phyloP scores from a whole-genome alignment of 1,140 invertebrate species.

The Aphaenogaster floridana region DNA sequence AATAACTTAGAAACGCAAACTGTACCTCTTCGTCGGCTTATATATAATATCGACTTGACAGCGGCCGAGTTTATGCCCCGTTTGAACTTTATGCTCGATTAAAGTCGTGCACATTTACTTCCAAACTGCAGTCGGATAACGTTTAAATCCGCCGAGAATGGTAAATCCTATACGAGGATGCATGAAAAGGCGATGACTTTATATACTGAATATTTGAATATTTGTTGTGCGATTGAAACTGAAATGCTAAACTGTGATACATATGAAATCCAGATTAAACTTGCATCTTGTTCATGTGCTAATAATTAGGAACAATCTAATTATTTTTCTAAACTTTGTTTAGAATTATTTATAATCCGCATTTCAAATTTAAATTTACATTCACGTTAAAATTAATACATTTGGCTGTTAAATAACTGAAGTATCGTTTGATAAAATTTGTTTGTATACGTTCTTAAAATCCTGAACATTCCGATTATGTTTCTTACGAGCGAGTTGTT shows the following conservation, averaged over 20 bases:
- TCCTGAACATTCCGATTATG: conserved; percentile 3
- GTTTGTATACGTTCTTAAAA: not conserved
- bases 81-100: conserved; percentile 70
- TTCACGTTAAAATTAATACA: not conserved
- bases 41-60: conserved; percentile 64
- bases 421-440: conserved; percentile 2
- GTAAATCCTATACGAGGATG: conserved; percentile 17
- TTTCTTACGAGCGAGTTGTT: conserved; percentile 25
- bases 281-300: not conserved
- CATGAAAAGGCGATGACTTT: conserved; percentile 28
- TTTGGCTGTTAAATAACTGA: not conserved
- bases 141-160: conserved; percentile 53
- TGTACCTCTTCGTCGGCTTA: conserved; percentile 57
- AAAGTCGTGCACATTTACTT: conserved; percentile 60
- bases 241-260: not conserved
- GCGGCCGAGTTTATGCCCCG: conserved; percentile 62
- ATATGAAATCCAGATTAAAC: not conserved
- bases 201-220: not conserved
- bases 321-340: not conserved
- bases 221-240: not conserved
- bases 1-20: conserved; percentile 57
- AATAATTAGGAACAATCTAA: not conserved
- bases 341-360: not conserved
- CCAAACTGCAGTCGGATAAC: conserved; percentile 56
- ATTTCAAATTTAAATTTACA: not conserved